Conservation (phyloP, 1,140 invertebrate genomes). For the Monomorium pharaonis region DNA sequence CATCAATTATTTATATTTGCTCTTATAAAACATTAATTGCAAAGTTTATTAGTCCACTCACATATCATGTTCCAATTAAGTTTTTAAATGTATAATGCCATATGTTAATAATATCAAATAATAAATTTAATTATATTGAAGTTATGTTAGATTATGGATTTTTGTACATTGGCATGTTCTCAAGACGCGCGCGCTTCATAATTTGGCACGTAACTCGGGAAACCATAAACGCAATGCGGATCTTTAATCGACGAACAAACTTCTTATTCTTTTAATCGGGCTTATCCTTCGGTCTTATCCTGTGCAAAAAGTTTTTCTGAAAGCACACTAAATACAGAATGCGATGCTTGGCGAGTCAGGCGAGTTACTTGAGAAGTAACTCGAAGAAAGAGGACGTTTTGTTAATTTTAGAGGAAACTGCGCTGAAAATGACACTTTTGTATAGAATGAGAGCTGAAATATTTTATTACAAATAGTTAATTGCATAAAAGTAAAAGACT, state of each 20-base stretch:
- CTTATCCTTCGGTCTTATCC: background rate
- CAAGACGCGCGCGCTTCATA: background rate
- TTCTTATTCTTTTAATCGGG: constrained; percentile 9
- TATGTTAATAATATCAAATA: no score
- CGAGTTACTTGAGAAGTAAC: constrained; percentile 7
- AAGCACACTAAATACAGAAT: background rate
- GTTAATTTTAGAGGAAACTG: constrained; percentile 11
- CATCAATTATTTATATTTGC: background rate
- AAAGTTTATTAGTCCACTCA: background rate
- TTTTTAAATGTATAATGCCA: background rate
- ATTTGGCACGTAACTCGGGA: constrained; percentile 18
- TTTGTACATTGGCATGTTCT: constrained; percentile 14
- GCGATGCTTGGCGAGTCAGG: background rate
- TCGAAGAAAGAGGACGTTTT: constrained; percentile 11
- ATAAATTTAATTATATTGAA: background rate
- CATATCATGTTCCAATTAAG: background rate
- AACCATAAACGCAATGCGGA: constrained; percentile 34
- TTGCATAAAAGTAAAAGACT: background rate
- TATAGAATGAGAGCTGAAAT: background rate
- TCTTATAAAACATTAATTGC: background rate
- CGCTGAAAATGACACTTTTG: background rate
- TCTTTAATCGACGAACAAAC: constrained; percentile 28
- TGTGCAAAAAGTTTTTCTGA: constrained; percentile 18
- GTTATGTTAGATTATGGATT: background rate
- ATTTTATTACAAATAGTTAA: background rate